Conservation (phyloP, 2,797 vertebrate species). For the Salarias fasciatus region DNA sequence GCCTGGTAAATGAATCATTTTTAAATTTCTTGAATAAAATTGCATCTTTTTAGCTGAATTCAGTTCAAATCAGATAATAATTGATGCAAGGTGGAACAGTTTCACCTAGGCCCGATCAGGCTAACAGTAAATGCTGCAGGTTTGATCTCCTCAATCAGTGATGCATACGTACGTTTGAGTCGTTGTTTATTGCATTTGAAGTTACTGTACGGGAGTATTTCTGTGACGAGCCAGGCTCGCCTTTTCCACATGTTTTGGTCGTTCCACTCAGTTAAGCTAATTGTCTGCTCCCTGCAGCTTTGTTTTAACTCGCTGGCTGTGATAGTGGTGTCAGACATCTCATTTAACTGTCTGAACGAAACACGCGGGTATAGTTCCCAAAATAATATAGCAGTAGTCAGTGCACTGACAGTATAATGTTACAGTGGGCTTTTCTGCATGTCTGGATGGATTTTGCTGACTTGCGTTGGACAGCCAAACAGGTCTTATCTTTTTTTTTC, state of each 20-base stretch:
- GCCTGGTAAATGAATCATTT: slow-evolving; percentile 60
- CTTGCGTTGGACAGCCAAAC: background rate
- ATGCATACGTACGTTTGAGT: background rate
- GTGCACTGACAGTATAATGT: background rate
- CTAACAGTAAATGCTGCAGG: slow-evolving; percentile 52
- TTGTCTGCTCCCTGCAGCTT: background rate
- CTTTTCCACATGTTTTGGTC: background rate
- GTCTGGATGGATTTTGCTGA: background rate
- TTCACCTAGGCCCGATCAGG: slow-evolving; percentile 42
- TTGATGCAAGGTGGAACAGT: slow-evolving; percentile 63
- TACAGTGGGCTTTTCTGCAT: background rate
- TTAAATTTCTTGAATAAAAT: background rate
- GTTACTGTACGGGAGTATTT: too few relatives aligned
- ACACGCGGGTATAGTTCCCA: background rate
- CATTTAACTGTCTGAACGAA: too few relatives aligned
- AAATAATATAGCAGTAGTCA: background rate
- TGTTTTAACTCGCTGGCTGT: background rate
- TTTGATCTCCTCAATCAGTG: slow-evolving; percentile 22
- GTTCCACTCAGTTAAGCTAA: too few relatives aligned
- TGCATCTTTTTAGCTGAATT: too few relatives aligned
- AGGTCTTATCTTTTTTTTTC: background rate
- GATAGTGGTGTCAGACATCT: background rate
- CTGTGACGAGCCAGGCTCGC: background rate
- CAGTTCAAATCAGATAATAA: background rate
- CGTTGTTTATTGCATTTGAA: background rate